Evolutionary conservation across 2,888 invertebrate species (phyloP).

Genomic region (Leucoptera coffeella): DNA sequence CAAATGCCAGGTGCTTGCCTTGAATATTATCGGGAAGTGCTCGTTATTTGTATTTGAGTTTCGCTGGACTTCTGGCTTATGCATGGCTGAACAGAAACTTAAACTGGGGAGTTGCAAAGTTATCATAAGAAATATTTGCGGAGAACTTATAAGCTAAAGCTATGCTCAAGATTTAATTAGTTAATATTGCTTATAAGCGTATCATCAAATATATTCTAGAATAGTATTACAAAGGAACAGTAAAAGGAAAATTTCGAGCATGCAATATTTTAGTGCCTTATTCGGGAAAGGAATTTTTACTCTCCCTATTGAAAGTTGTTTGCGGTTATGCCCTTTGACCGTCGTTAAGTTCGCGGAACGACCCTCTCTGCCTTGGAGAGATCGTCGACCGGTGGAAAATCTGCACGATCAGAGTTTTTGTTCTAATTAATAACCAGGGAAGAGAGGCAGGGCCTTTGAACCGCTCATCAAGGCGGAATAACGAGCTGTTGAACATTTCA

Average conservation of each 20-base stretch:
- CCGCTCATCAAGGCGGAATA: conserved; percentile 33
- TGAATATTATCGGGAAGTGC: conserved; percentile 19
- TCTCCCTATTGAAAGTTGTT: conserved; percentile 46
- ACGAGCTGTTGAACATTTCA: conserved; percentile 21
- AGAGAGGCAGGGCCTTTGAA: conserved; percentile 22
- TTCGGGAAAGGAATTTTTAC: conserved; percentile 44
- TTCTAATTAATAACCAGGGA: conserved; percentile 45
- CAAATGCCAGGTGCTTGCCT: conserved; percentile 33
- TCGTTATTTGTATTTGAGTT: conserved; percentile 7
- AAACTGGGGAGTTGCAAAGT: too few relatives aligned
- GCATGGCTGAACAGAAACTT: too few relatives aligned
- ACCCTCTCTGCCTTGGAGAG: conserved; percentile 49
- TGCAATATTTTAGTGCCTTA: too few relatives aligned
- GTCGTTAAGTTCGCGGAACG: conserved; percentile 48
- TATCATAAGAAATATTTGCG: too few relatives aligned
- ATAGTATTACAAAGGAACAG: too few relatives aligned
- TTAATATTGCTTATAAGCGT: too few relatives aligned
- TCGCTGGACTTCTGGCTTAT: not conserved
- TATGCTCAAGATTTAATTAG: too few relatives aligned
- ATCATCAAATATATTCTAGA: too few relatives aligned
- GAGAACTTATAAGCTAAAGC: too few relatives aligned
- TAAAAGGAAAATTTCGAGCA: too few relatives aligned
- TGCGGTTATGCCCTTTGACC: conserved; percentile 54
- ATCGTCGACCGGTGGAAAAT: conserved; percentile 48
- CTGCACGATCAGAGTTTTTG: conserved; percentile 49